Conservation (phyloP, 2,888 invertebrate genomes). For the Metellina segmentata region DNA sequence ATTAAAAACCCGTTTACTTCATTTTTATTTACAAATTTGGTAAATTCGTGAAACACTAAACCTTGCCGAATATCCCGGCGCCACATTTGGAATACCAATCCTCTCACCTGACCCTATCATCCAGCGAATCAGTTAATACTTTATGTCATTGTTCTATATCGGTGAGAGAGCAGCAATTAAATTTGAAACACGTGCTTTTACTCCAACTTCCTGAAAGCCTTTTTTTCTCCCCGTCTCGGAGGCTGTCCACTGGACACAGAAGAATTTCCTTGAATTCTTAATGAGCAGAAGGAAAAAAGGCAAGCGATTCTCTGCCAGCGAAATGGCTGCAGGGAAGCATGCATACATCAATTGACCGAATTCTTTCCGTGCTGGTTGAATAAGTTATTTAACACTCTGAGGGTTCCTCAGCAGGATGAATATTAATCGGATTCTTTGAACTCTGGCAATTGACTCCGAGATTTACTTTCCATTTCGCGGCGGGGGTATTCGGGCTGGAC, state of each 20-base stretch:
- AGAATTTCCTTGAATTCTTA: constrained; percentile 33
- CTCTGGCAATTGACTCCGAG: background rate
- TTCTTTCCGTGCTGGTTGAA: constrained; percentile 14
- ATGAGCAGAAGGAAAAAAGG: constrained; percentile 11
- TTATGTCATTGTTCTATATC: background rate
- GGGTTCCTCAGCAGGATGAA: background rate
- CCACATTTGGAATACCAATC: background rate
- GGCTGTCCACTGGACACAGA: background rate
- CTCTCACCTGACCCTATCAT: no score
- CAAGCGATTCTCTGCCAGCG: background rate
- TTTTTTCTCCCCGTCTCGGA: background rate
- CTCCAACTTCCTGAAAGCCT: constrained; percentile 4
- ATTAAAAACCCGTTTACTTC: no score
- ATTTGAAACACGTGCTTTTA: constrained; percentile 31
- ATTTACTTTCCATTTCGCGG: background rate
- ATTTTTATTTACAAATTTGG: no score
- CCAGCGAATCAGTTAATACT: background rate
- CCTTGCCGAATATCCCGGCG: no score
- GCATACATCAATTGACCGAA: constrained; percentile 19
- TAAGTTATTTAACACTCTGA: background rate
- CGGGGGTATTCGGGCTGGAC: background rate
- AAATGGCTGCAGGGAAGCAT: background rate
- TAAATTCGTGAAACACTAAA: no score
- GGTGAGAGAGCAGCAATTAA: background rate
- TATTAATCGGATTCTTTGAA: background rate